These are phyloP conservation scores for Corythornis leucogaster DNA, from an alignment of 2,797 vertebrate genomes.

Conservation along the genomic window DNA sequence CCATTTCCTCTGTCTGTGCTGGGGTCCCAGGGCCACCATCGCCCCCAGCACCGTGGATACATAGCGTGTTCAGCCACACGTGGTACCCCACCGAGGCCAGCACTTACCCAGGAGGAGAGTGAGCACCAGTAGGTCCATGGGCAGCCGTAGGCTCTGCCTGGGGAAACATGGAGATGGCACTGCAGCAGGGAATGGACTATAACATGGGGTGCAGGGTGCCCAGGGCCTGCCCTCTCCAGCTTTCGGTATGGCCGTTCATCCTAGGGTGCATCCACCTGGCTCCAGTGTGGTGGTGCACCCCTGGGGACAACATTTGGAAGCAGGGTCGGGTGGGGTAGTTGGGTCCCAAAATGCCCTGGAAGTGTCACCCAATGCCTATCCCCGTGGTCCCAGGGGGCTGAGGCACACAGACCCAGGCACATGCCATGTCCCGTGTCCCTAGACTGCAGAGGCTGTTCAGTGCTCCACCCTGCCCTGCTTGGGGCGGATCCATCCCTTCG, in stretches of 20 bases:
- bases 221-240: neutral
- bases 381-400: fast-evolving
- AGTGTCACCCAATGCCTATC: neutral
- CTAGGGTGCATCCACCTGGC: neutral
- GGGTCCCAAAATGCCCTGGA: fast-evolving
- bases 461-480: neutral
- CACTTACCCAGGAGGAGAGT: slow-evolving; percentile 56
- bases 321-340: fast-evolving
- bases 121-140: slow-evolving; percentile 16
- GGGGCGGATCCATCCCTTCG: neutral
- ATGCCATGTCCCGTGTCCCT: neutral
- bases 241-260: neutral
- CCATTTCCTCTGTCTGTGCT: fast-evolving
- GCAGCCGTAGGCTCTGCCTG: neutral
- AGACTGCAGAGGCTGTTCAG: fast-evolving
- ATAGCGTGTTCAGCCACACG: fast-evolving
- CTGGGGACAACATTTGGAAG: neutral
- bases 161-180: neutral
- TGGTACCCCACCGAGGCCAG: fast-evolving
- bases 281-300: neutral
- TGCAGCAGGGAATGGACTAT: fast-evolving
- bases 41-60: fast-evolving
- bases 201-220: fast-evolving
- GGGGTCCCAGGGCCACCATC: neutral
- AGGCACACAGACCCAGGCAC: fast-evolving